A percentile compares a stretch with the other conserved stretches of the same genome.
phyloP scores from a whole-genome alignment of 2,797 vertebrate genomes.

The Megaceryle alcyon region DNA sequence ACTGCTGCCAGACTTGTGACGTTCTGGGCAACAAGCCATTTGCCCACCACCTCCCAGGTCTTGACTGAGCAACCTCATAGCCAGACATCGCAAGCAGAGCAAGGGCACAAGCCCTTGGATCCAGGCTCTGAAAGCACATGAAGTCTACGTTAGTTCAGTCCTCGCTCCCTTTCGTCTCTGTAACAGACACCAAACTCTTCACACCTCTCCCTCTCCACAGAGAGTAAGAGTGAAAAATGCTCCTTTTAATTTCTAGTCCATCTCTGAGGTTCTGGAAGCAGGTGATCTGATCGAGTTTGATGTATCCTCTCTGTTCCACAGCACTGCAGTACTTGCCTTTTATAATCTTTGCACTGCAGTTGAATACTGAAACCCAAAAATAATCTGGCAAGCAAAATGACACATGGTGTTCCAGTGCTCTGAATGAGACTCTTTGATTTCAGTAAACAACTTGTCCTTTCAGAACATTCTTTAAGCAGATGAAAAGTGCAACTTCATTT shows the following conservation, averaged over 20 bases:
- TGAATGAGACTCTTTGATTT: conserved; percentile 18
- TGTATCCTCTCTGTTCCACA: neutral
- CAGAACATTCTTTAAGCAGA: conserved; percentile 9
- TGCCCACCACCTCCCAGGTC: neutral
- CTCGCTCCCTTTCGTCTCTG: neutral
- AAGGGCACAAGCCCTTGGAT: neutral
- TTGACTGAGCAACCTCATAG: neutral
- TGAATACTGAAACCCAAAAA: neutral
- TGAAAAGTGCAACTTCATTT: neutral
- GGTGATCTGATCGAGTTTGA: neutral
- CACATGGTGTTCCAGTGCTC: neutral
- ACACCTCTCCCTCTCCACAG: neutral
- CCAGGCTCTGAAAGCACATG: neutral
- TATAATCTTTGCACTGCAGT: neutral
- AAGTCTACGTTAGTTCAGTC: neutral
- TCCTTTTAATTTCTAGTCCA: neutral
- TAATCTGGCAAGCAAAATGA: neutral
- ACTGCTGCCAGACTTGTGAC: neutral
- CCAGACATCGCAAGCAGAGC: neutral
- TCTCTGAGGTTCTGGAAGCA: neutral
- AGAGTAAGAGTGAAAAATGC: neutral
- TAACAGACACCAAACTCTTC: neutral
- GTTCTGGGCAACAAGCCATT: neutral
- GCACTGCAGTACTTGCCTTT: neutral
- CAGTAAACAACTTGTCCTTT: conserved; percentile 20